These are phyloP conservation scores for Oncorhynchus masou DNA, from an alignment of 2,113 vertebrate genomes.

Conservation along the genomic window DNA sequence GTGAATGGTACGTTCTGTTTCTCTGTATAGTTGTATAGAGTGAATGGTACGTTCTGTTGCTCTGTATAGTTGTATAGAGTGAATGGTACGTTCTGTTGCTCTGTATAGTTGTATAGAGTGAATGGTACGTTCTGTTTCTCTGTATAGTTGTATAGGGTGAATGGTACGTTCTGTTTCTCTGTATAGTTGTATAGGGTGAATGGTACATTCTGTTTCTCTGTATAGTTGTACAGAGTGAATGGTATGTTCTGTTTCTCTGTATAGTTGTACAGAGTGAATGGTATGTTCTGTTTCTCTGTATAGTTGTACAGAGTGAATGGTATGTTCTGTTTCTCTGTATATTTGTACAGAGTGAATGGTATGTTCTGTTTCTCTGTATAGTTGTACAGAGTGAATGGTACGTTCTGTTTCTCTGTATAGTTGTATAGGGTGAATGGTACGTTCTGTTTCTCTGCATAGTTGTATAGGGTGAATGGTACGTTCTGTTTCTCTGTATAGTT, in stretches of 20 bases:
- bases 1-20: conserved; percentile 46
- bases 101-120: not conserved
- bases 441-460: conserved; percentile 39
- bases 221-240: conserved; percentile 9
- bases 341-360: no score
- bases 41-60: not conserved
- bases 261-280: no score
- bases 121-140: not conserved
- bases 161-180: no score
- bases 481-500: not conserved
- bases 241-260: not conserved
- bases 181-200: not conserved
- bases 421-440: conserved; percentile 43
- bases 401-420: no score
- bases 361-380: no score
- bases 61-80: not conserved
- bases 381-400: no score
- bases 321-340: no score
- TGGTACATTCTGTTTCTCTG: conserved; percentile 10
- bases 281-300: no score
- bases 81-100: not conserved
- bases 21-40: conserved; percentile 28
- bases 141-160: conserved; percentile 31
- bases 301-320: no score
- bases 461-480: conserved; percentile 9